A percentile compares a stretch with the other conserved stretches of the same genome.
These are phyloP conservation scores for Amphiura filiformis DNA, from an alignment of 35 echinoderm and acorn worm genomes.

Conservation along the genomic window DNA sequence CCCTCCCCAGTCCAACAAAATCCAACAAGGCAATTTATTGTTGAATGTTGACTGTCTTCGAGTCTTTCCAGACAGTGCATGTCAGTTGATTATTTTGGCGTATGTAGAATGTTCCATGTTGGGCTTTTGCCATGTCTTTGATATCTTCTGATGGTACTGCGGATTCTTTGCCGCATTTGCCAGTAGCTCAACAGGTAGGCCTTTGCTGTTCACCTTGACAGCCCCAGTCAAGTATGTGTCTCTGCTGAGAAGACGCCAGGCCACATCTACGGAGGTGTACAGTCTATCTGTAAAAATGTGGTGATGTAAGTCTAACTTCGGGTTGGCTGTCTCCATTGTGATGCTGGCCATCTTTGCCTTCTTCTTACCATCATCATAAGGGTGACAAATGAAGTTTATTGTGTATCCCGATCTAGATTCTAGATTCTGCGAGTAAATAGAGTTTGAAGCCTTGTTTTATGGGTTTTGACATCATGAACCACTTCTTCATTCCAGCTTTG, in stretches of 20 bases:
- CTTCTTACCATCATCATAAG: neutral
- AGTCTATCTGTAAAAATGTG: constrained; percentile 26
- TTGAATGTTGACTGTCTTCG: too few relatives aligned
- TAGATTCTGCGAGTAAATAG: neutral
- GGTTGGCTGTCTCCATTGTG: constrained; percentile 4
- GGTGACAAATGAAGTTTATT: constrained; percentile 15
- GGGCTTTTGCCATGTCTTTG: neutral
- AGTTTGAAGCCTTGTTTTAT: neutral
- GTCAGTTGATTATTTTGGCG: neutral
- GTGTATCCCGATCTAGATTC: constrained; percentile 19
- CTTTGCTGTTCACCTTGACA: too few relatives aligned
- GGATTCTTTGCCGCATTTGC: neutral
- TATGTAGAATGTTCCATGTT: neutral
- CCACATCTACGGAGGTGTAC: constrained; percentile 34
- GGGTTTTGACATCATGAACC: neutral
- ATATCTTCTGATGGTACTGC: neutral
- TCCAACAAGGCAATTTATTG: too few relatives aligned
- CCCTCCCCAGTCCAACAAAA: too few relatives aligned
- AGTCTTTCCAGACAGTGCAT: neutral
- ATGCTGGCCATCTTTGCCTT: constrained; percentile 7
- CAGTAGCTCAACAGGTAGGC: too few relatives aligned
- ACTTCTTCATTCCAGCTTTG: neutral
- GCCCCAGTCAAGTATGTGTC: constrained; percentile 36
- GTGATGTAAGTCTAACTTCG: constrained; percentile 10
- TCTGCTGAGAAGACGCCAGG: neutral